Evolutionary conservation across 2,797 vertebrate genomes (phyloP).

Genomic region (Linurgus olivaceus): DNA sequence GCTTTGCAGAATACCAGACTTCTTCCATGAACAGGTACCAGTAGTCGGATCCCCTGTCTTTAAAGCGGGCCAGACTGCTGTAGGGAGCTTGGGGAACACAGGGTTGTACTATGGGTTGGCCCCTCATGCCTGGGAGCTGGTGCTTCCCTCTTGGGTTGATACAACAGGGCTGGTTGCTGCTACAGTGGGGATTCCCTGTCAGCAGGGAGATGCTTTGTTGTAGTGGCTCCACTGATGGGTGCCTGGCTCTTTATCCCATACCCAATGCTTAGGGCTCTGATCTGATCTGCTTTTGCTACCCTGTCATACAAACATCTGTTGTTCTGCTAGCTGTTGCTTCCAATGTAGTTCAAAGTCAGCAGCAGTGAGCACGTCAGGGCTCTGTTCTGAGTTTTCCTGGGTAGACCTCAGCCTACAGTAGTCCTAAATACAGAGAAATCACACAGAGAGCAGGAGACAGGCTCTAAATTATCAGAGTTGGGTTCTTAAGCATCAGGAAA

Average conservation of each 20-base stretch:
- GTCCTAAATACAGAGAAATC: not conserved
- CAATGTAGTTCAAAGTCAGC: not conserved
- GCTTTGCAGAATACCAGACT: not conserved
- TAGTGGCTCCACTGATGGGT: not conserved
- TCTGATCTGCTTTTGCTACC: not conserved
- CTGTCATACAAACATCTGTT: not conserved
- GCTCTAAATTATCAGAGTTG: not conserved
- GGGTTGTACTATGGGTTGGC: not conserved
- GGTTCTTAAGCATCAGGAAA: constrained; percentile 18
- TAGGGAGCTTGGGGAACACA: not conserved
- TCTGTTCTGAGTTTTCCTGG: not conserved
- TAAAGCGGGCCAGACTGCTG: not conserved
- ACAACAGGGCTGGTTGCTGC: not conserved
- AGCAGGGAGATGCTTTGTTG: not conserved
- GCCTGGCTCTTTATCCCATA: not conserved
- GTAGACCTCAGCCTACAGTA: not conserved
- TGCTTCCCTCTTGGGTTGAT: not conserved
- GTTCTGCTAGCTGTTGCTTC: not conserved
- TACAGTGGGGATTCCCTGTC: not conserved
- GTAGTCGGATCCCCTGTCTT: not conserved
- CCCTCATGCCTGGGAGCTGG: not conserved
- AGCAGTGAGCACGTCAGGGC: not conserved
- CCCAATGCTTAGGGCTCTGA: not conserved
- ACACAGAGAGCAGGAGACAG: not conserved
- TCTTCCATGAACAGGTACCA: not conserved